phyloP scores from a whole-genome alignment of 2,888 invertebrate species.

The Euplexia lucipara region DNA sequence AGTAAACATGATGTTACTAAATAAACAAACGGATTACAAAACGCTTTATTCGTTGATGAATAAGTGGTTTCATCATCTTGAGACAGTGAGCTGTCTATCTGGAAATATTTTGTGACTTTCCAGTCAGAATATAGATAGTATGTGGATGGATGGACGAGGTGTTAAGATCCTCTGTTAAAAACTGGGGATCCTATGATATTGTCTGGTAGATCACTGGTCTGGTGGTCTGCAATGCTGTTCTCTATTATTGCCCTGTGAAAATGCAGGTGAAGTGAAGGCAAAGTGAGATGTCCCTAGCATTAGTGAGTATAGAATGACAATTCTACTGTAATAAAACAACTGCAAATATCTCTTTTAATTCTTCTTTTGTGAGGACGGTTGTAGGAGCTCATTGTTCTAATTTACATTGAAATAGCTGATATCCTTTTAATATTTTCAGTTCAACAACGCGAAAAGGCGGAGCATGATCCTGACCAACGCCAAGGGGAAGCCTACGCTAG shows the following conservation, averaged over 20 bases:
- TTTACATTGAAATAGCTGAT: slow-evolving; percentile 48
- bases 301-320: too few relatives aligned
- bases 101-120: slow-evolving; percentile 74
- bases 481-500: slow-evolving; percentile 95
- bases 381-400: too few relatives aligned
- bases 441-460: slow-evolving; percentile 93
- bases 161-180: background rate
- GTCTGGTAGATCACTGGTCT: too few relatives aligned
- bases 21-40: slow-evolving; percentile 9
- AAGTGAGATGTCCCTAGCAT: too few relatives aligned
- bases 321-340: too few relatives aligned
- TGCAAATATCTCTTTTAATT: too few relatives aligned
- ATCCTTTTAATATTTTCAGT: slow-evolving; percentile 74
- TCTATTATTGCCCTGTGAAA: too few relatives aligned
- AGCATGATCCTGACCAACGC: slow-evolving; percentile 93
- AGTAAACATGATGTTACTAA: slow-evolving; percentile 12
- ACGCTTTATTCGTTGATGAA: slow-evolving; percentile 69
- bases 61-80: slow-evolving; percentile 44
- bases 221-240: too few relatives aligned
- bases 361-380: too few relatives aligned
- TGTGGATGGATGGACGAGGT: background rate
- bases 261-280: too few relatives aligned
- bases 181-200: background rate
- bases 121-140: background rate
- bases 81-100: slow-evolving; percentile 48